phyloP scores from a whole-genome alignment of 2,113 vertebrate genomes.

The Sitta europaea region DNA sequence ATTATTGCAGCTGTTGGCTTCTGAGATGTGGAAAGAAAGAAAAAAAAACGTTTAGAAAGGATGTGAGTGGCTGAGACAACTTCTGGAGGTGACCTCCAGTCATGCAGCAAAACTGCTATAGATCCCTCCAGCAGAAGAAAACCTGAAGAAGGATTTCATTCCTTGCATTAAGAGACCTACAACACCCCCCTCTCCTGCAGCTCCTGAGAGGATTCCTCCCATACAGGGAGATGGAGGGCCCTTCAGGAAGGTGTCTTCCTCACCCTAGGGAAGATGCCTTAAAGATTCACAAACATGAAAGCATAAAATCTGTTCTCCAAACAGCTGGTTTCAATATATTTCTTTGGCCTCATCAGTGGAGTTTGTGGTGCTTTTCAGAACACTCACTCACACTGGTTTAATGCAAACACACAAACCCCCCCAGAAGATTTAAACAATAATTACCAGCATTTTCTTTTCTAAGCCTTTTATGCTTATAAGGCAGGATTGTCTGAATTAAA shows the following conservation, averaged over 20 bases:
- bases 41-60: not conserved
- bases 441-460: constrained; percentile 26
- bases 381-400: not conserved
- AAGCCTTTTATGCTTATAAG: not conserved
- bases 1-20: not conserved
- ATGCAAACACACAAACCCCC: not conserved
- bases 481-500: constrained; percentile 17
- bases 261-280: not conserved
- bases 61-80: not conserved
- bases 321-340: not conserved
- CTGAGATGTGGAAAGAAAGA: not conserved
- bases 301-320: not conserved
- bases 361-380: not conserved
- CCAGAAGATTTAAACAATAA: constrained; percentile 38
- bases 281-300: not conserved
- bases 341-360: not conserved
- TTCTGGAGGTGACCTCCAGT: not conserved
- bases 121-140: not conserved
- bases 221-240: rapidly evolving
- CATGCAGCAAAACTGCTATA: not conserved
- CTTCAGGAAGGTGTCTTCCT: not conserved
- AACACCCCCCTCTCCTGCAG: not conserved
- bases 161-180: not conserved
- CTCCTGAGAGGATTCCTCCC: not conserved
- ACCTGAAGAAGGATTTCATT: not conserved